phyloP scores from a whole-genome alignment of 2,888 invertebrate genomes.

The Erebia aethiops region DNA sequence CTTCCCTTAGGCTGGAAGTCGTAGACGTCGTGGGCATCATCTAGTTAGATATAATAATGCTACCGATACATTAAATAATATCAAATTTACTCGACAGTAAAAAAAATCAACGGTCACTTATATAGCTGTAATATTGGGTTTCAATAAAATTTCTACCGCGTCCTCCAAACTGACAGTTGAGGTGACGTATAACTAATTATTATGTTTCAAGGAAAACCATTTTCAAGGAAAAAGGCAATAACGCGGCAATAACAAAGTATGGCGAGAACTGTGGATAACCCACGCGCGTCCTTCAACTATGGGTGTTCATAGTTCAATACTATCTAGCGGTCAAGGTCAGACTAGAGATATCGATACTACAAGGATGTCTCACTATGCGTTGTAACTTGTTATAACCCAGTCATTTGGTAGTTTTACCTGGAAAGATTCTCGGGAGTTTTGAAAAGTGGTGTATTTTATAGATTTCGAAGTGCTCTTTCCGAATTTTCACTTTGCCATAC shows the following conservation, averaged over 20 bases:
- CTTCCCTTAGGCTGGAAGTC: too few species aligned
- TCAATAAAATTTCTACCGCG: too few species aligned
- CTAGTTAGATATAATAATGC: too few species aligned
- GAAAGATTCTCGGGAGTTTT: too few species aligned
- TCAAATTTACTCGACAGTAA: neutral
- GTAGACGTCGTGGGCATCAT: too few species aligned
- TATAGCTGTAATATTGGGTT: neutral
- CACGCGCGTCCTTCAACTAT: slow-evolving; percentile 4
- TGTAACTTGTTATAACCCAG: too few species aligned
- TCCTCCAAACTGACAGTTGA: too few species aligned
- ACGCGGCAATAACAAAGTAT: neutral
- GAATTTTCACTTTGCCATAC: too few species aligned
- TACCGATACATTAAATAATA: neutral
- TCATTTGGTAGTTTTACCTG: too few species aligned
- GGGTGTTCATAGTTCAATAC: neutral
- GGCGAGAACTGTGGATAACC: neutral
- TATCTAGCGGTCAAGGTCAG: slow-evolving; percentile 4
- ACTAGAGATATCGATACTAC: neutral
- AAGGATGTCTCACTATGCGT: neutral
- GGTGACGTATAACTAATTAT: neutral
- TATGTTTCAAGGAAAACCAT: neutral
- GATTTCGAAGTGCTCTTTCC: too few species aligned
- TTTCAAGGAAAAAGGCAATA: neutral
- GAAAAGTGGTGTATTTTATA: too few species aligned
- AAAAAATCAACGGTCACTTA: neutral